Conservation (phyloP, 2,113 vertebrate species). For the Todiramphus saurophagus region DNA sequence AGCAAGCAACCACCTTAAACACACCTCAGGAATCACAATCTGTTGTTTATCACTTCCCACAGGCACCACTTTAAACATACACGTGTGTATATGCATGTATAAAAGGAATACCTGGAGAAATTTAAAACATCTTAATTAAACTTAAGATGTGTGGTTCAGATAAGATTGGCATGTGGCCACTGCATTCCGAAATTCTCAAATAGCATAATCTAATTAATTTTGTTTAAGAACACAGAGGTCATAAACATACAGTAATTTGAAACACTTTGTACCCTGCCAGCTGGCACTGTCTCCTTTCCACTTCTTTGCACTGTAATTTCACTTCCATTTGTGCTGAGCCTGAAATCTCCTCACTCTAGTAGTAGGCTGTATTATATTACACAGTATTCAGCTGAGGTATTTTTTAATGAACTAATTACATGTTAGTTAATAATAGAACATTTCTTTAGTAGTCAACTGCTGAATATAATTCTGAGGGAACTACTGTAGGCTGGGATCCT, state of each 20-base stretch:
- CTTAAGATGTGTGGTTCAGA: slow-evolving; percentile 73
- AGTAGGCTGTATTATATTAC: slow-evolving; percentile 77
- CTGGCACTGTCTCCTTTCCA: slow-evolving; percentile 73
- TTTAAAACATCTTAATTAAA: slow-evolving; percentile 80
- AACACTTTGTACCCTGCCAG: slow-evolving; percentile 75
- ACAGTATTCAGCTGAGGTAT: slow-evolving; percentile 71
- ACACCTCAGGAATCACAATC: background rate
- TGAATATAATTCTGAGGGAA: slow-evolving; percentile 64
- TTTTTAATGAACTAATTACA: slow-evolving; percentile 84
- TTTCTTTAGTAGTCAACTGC: slow-evolving; percentile 71
- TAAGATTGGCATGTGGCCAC: slow-evolving; percentile 70
- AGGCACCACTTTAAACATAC: slow-evolving; percentile 54
- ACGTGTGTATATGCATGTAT: background rate
- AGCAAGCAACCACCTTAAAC: slow-evolving; percentile 23
- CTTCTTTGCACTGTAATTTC: slow-evolving; percentile 71
- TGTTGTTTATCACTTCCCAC: slow-evolving; percentile 68
- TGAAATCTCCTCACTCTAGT: slow-evolving; percentile 57
- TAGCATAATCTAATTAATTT: slow-evolving; percentile 81
- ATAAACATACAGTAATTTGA: slow-evolving; percentile 80
- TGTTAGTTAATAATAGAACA: slow-evolving; percentile 81
- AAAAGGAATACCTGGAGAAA: slow-evolving; percentile 67
- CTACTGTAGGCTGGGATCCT: slow-evolving; percentile 20
- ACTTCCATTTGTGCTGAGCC: slow-evolving; percentile 69
- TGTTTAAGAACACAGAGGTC: slow-evolving; percentile 74
- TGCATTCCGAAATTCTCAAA: slow-evolving; percentile 77